Conservation (phyloP, 2,888 invertebrate species). For the Drosophila crucigera region DNA sequence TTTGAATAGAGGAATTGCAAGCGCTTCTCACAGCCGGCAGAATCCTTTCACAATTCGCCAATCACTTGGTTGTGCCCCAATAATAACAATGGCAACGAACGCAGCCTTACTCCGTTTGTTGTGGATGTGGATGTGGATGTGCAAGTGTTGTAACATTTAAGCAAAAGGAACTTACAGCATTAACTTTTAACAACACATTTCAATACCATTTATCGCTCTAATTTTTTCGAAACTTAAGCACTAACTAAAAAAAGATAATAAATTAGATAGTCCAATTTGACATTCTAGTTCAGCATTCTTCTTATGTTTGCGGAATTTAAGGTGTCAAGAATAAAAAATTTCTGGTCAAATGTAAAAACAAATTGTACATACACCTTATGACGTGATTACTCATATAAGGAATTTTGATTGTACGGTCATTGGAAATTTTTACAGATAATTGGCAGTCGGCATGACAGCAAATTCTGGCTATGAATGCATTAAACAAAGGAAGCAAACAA, state of each 20-base stretch:
- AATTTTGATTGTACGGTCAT: constrained; percentile 12
- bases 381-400: constrained; percentile 8
- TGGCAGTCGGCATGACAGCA: constrained; percentile 23
- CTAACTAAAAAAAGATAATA: too few species aligned
- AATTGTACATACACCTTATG: background rate
- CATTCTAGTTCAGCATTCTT: background rate
- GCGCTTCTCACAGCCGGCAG: constrained; percentile 24
- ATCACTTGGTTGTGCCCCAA: constrained; percentile 60
- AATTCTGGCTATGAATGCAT: constrained; percentile 1
- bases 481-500: constrained; percentile 53
- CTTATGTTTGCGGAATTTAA: background rate
- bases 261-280: background rate
- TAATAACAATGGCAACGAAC: constrained; percentile 46
- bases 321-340: background rate
- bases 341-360: background rate
- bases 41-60: constrained; percentile 71
- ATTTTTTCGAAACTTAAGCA: too few species aligned
- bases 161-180: background rate
- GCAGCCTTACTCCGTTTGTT: background rate
- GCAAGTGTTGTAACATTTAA: background rate
- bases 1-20: constrained; percentile 79
- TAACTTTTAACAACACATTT: background rate
- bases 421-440: constrained; percentile 22
- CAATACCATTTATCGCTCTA: background rate
- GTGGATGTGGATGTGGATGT: background rate